phyloP scores from a whole-genome alignment of 2,888 invertebrate genomes.

The Spodoptera littoralis region DNA sequence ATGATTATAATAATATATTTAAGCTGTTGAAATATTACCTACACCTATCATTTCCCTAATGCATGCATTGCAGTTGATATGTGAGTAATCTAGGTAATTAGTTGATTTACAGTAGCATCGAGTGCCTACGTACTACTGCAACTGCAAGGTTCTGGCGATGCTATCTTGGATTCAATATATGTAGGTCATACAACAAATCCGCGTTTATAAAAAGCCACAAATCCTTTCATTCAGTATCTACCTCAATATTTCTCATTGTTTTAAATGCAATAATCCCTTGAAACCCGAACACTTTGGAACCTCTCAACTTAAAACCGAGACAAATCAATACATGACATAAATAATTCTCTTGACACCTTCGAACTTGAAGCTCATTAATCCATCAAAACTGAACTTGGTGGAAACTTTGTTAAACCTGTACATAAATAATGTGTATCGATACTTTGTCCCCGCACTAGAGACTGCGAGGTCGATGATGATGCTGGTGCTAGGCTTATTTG shows the following conservation, averaged over 20 bases:
- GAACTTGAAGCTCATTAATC: slow-evolving; percentile 29
- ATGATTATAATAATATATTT: too few species aligned
- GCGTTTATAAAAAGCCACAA: not conserved
- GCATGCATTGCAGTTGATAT: too few species aligned
- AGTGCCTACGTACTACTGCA: too few species aligned
- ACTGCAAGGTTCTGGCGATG: too few species aligned
- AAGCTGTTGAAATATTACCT: too few species aligned
- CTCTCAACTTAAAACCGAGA: slow-evolving; percentile 8
- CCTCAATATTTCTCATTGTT: not conserved
- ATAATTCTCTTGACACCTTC: slow-evolving; percentile 33
- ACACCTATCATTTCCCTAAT: too few species aligned
- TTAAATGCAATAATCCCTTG: slow-evolving; percentile 8
- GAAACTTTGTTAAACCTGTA: slow-evolving; percentile 7
- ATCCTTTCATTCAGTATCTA: not conserved
- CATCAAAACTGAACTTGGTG: slow-evolving; percentile 14
- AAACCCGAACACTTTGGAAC: not conserved
- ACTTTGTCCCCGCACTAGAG: slow-evolving; percentile 46
- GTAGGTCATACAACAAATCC: too few species aligned
- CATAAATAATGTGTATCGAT: slow-evolving; percentile 15
- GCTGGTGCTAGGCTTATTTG: slow-evolving; percentile 17
- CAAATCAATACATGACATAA: slow-evolving; percentile 37
- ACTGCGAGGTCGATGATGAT: slow-evolving; percentile 26
- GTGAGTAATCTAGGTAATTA: too few species aligned
- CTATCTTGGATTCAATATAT: too few species aligned
- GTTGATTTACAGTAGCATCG: too few species aligned